phyloP scores from a whole-genome alignment of 2,797 vertebrate genomes.

The Betta splendens region DNA sequence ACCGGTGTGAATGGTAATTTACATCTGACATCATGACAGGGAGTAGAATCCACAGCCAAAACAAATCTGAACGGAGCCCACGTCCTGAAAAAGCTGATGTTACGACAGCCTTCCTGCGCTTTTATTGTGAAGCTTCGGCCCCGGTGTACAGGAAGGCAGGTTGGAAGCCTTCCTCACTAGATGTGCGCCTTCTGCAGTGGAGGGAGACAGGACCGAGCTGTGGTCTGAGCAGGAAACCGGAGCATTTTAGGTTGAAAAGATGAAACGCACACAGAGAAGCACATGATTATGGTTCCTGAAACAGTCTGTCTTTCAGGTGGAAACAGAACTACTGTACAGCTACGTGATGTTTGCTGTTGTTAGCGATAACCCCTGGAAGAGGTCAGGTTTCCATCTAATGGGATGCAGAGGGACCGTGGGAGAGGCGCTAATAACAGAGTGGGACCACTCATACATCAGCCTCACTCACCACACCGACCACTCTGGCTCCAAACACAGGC shows the following conservation, averaged over 20 bases:
- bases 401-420: slow-evolving; percentile 57
- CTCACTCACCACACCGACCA: slow-evolving; percentile 72
- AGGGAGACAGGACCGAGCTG: background rate
- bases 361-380: slow-evolving; percentile 62
- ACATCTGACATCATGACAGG: slow-evolving; percentile 42
- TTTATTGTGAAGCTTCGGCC: slow-evolving; percentile 17
- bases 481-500: slow-evolving; percentile 68
- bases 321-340: slow-evolving; percentile 26
- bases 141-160: slow-evolving; percentile 4
- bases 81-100: slow-evolving; percentile 62
- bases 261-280: slow-evolving; percentile 4
- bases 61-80: slow-evolving; percentile 56
- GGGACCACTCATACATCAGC: slow-evolving; percentile 69
- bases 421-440: slow-evolving; percentile 72
- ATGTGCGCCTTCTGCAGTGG: slow-evolving; percentile 3
- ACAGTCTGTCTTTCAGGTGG: slow-evolving; percentile 37
- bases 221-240: background rate
- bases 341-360: slow-evolving; percentile 47
- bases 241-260: background rate
- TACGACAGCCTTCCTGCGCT: slow-evolving; percentile 50
- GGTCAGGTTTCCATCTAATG: slow-evolving; percentile 69
- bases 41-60: slow-evolving; percentile 53
- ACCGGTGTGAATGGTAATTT: slow-evolving; percentile 34
- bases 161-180: slow-evolving; percentile 19
- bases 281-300: slow-evolving; percentile 34